Conservation (phyloP, 2,888 invertebrate species). For the Cynaeus angustus region DNA sequence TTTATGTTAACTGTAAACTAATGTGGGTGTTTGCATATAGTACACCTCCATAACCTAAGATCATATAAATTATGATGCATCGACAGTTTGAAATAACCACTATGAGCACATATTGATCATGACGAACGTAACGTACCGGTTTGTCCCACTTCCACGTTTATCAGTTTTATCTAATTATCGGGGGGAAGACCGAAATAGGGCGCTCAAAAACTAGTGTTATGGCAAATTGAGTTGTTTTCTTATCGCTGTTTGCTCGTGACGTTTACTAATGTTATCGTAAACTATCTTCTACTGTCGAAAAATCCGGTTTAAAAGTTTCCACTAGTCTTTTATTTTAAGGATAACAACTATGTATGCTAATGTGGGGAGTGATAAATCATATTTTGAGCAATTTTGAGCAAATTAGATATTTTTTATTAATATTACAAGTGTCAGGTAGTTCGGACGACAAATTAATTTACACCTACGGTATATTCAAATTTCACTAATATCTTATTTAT, state of each 20-base stretch:
- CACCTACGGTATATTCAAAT: too few species aligned
- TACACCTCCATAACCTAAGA: conserved; percentile 36
- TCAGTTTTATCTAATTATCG: conserved; percentile 18
- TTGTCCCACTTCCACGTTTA: conserved; percentile 10
- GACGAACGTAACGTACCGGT: conserved; percentile 12
- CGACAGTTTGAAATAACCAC: conserved; percentile 19
- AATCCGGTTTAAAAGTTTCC: conserved; percentile 8
- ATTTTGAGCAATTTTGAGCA: not conserved
- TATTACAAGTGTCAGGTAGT: too few species aligned
- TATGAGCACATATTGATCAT: conserved; percentile 18
- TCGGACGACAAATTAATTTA: too few species aligned
- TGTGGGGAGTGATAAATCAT: conserved; percentile 4
- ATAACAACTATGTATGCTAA: conserved; percentile 32
- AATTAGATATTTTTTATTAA: too few species aligned
- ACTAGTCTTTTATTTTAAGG: conserved; percentile 2
- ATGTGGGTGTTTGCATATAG: conserved; percentile 47
- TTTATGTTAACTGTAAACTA: conserved; percentile 48
- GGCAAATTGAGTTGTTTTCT: conserved; percentile 2
- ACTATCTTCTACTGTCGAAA: not conserved
- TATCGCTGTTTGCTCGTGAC: conserved; percentile 1
- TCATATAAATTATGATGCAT: conserved; percentile 35
- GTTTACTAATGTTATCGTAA: not conserved
- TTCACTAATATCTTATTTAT: too few species aligned
- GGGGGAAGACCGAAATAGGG: conserved; percentile 12
- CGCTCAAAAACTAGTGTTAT: not conserved